A percentile compares a stretch with the other conserved stretches of the same genome.
phyloP scores from a whole-genome alignment of 2,113 vertebrate species.

The Okapia johnstoni region DNA sequence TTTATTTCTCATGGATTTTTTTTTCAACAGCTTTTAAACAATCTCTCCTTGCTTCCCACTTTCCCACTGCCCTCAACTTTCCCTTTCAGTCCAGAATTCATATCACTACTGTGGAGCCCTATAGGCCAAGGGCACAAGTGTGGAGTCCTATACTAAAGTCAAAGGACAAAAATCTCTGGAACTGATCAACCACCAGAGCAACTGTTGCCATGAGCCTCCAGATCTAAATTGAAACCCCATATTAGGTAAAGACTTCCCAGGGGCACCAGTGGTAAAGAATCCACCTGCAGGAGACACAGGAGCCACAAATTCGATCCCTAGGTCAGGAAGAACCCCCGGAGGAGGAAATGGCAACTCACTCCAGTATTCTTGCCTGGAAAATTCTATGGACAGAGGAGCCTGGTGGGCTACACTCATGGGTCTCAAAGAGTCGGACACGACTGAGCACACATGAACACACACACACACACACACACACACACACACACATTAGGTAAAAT shows the following conservation, averaged over 20 bases:
- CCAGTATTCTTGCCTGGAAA: neutral
- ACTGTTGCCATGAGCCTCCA: neutral
- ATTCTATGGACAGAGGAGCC: neutral
- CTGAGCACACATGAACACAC: neutral
- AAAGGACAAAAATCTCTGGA: neutral
- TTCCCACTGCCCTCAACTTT: neutral
- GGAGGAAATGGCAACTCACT: neutral
- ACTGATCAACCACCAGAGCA: neutral
- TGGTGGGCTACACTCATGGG: neutral
- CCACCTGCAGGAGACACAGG: neutral
- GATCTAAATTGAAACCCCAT: neutral
- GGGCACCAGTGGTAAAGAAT: neutral
- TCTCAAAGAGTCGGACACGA: neutral
- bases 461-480: neutral
- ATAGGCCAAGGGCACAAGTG: neutral
- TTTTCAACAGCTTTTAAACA: neutral
- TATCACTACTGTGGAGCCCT: neutral
- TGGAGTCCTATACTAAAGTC: neutral
- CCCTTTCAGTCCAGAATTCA: neutral
- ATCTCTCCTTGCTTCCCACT: neutral
- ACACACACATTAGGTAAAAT: neutral
- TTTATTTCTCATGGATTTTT: neutral
- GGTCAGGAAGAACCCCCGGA: neutral
- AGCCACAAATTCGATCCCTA: neutral
- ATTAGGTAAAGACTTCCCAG: neutral